Evolutionary conservation across 1,140 invertebrate species (phyloP), one percentile per base, ranked within the genome.

Genomic region (Lordiphosa clarofinis): DNA sequence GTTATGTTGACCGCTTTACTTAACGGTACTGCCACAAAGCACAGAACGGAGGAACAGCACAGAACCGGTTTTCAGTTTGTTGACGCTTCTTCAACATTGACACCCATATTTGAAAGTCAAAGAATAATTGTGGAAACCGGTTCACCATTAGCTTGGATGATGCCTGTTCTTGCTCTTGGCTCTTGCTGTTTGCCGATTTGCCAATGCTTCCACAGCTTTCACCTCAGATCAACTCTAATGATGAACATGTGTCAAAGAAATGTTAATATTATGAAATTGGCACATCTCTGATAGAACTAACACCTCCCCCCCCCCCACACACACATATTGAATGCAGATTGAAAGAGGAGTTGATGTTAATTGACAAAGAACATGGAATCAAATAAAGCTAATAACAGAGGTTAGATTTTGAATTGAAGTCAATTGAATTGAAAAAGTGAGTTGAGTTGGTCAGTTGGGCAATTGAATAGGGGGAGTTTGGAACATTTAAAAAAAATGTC

Each of bases 1-100:
- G 76, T 84, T 82, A 82, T 84, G 78, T 78, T 82, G 76, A 82
- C 76, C 76, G 76, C 76, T 56, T 65, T 73, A 54, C 54, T 70
- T 82, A 82, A 82, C 76, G 76, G 76, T 84, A 84, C 54, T 58
- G 46, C 44, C 46, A 65, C 55, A 38, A 13, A 39, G 12, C 47
- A 11, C n/a, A 7, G 10, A 10, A 11, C 9, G 44, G 49, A 19
- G 48, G 48, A 59, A 50, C 56, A 53, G 31, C 9, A 58, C 33
- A 79, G 15, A 15, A 81, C 75, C 75, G 65, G 75, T 81, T 79
- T 54, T 54, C 49, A 64, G 56, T 63, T 64, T 4, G 39, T 58
- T 35, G 48, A 55, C 60, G 57, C 56, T 60, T 73, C 74, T 60
- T 60, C 58, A 78, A 46, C 63, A 76, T 82, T 82, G 76, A 76